Evolutionary conservation across 2,113 vertebrate species (phyloP).

Genomic region (Pandion haliaetus): DNA sequence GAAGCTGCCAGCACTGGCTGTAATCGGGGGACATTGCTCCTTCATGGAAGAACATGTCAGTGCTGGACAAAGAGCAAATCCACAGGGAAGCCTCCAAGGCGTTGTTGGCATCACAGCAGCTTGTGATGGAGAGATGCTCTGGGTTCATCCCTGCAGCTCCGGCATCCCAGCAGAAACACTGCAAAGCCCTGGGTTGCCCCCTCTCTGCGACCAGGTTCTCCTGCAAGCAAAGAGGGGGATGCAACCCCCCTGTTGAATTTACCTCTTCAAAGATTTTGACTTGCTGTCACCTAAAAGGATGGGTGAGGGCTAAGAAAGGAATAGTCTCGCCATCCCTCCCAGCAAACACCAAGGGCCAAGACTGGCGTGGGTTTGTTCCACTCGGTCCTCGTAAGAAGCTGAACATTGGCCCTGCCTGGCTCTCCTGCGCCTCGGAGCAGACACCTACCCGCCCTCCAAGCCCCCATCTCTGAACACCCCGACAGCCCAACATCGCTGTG

Average conservation of each 20-base stretch:
- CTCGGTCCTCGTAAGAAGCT: neutral
- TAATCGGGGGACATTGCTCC: neutral
- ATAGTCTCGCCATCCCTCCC: neutral
- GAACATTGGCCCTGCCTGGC: neutral
- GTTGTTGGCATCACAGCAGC: neutral
- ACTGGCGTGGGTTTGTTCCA: accelerated
- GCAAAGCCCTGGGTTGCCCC: neutral
- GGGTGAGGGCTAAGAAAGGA: neutral
- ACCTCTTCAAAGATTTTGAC: neutral
- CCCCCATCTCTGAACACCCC: neutral
- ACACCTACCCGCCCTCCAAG: accelerated
- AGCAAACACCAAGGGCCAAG: neutral
- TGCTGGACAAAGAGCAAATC: neutral
- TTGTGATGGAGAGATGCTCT: neutral
- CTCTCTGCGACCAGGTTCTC: neutral
- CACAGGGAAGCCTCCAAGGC: neutral
- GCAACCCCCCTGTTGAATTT: too few species aligned
- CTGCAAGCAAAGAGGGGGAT: neutral
- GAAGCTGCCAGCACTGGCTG: neutral
- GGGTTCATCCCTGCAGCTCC: neutral
- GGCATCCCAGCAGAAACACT: neutral
- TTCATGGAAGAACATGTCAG: accelerated
- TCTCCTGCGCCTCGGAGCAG: neutral
- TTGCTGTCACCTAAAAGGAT: neutral
- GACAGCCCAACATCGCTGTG: neutral